Base-by-base conservation (phyloP, 2,888 invertebrate genomes). In the Acleris emargana region DNA sequence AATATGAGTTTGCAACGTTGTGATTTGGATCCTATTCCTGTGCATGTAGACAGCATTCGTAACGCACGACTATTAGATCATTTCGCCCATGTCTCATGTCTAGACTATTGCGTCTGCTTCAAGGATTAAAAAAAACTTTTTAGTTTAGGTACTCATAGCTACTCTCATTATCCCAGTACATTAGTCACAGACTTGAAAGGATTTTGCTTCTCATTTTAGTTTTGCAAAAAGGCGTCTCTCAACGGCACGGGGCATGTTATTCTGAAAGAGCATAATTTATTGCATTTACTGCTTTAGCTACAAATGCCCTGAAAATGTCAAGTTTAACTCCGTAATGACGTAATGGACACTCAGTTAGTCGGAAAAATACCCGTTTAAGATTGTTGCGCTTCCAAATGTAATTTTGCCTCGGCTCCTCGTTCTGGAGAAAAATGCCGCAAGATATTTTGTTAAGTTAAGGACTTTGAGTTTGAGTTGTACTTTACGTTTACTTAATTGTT, bases 181-280 rank as follows among this genome's bases (percentile, higher is more conserved):
- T 84, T 81, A 81, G 77, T 76, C 76, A 71, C 74, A 64, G 73
- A 70, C 73, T 69, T 67, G 72, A 74, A 74, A 71, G 71, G 71
- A 72, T 73, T 73, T 75, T 73, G 70, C 72, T 72, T 73, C 73
- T 71, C 76, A 72, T 79, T 81, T 76, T 72, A 69, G 69, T 69
- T 72, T 69, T 66, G 67, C 67, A 70, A 77, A 80, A 81, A 76
- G 72, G 73, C 71, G 64, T 62, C 69, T 72, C 69, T 73, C 73
- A 68, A 69, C 73, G 75, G 72, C 79, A 80, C 71, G 73, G 71
- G 73, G 74, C 75, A 76, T 77, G 78, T 78, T 81, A 76, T 82
- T 80, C 76, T 75, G 78, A 76, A 77, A 79, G 75, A 78, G 78
- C 81, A 77, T 84, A 84, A 84, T 84, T 86, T 83, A 85, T 86